Percentiles rank a stretch among this genome's conserved stretches.
These are phyloP conservation scores for Mayetiola destructor DNA, from an alignment of 2,888 invertebrate species.

Conservation along the genomic window DNA sequence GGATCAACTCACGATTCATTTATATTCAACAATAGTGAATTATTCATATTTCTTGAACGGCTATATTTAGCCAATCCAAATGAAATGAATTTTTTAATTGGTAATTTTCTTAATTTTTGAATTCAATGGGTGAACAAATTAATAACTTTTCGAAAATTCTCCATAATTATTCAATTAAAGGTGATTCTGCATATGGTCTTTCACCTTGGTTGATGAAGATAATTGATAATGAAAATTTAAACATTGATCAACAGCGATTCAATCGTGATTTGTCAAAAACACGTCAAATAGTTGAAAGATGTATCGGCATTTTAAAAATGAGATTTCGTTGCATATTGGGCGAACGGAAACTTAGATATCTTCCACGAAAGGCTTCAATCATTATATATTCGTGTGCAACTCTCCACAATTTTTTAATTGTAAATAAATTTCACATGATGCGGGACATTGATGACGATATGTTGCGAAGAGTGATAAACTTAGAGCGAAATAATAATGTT, in stretches of 20 bases:
- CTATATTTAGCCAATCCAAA: neutral
- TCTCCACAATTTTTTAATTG: neutral
- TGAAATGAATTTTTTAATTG: neutral
- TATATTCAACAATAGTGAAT: neutral
- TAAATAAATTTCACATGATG: neutral
- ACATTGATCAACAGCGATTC: neutral
- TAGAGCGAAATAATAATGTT: neutral
- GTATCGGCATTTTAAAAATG: neutral
- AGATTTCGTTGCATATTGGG: neutral
- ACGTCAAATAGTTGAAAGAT: neutral
- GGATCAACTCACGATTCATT: slow-evolving; percentile 11
- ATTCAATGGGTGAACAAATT: neutral
- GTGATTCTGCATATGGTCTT: neutral
- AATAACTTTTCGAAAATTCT: too few relatives aligned
- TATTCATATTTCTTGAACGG: neutral
- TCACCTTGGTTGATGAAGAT: slow-evolving; percentile 1
- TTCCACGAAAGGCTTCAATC: neutral
- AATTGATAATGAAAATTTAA: neutral
- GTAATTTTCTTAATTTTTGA: neutral
- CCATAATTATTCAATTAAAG: neutral
- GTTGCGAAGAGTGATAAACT: neutral
- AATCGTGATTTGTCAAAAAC: neutral
- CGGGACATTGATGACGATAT: neutral
- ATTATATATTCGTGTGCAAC: neutral
- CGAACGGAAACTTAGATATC: neutral